Conservation (phyloP, 2,888 invertebrate genomes). For the Palloptera scutellata region DNA sequence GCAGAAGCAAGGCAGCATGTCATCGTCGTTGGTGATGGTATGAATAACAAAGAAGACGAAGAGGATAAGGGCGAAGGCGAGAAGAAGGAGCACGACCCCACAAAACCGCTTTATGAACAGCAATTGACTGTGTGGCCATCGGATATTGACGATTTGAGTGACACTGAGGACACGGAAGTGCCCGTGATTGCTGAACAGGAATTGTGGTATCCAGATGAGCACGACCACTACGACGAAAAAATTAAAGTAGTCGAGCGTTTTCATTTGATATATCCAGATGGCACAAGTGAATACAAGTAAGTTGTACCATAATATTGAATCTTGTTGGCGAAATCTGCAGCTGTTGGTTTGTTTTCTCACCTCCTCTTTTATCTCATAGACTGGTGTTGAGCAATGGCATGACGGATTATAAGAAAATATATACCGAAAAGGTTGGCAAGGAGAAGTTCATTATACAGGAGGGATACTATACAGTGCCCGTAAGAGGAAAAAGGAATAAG, state of each 20-base stretch:
- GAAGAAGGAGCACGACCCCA: conserved; percentile 24
- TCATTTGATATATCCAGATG: conserved; percentile 50
- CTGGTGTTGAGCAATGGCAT: conserved; percentile 53
- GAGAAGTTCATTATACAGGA: conserved; percentile 49
- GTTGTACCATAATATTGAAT: conserved; percentile 14
- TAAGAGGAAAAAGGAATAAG: conserved; percentile 38
- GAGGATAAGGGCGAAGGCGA: neutral
- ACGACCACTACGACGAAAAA: conserved; percentile 22
- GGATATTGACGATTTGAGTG: conserved; percentile 47
- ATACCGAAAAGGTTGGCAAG: conserved; percentile 44
- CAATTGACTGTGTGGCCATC: conserved; percentile 57
- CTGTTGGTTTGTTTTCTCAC: neutral
- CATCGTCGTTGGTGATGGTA: no score
- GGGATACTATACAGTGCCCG: conserved; percentile 53
- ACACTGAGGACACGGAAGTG: conserved; percentile 45
- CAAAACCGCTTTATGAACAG: conserved; percentile 53
- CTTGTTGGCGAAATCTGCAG: neutral
- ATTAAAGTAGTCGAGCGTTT: conserved; percentile 52
- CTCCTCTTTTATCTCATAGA: conserved; percentile 34
- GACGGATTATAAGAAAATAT: conserved; percentile 53
- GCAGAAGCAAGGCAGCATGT: no score
- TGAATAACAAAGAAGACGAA: no score
- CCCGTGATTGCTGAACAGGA: conserved; percentile 39
- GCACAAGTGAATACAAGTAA: conserved; percentile 54
- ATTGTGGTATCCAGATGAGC: conserved; percentile 41